These are phyloP conservation scores for Bicyclus anynana DNA, from an alignment of 1,140 invertebrate genomes.

Conservation along the genomic window DNA sequence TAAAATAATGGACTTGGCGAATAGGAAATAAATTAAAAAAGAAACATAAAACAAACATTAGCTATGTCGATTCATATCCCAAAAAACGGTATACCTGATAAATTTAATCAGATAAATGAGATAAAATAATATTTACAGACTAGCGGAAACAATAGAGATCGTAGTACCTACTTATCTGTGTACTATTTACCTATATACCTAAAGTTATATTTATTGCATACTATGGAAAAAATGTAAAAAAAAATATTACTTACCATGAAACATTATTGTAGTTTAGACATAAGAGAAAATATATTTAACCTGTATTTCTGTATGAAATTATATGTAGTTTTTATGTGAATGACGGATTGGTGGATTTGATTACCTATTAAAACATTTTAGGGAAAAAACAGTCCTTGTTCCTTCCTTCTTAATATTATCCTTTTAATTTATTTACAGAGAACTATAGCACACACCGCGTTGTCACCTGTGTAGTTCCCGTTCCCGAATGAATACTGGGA, in stretches of 20 bases:
- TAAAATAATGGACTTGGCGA: neutral
- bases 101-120: constrained; percentile 53
- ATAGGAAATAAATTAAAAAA: too few species aligned
- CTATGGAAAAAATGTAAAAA: constrained; percentile 70
- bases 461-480: too few species aligned
- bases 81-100: constrained; percentile 69
- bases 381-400: constrained; percentile 40
- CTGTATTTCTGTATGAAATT: constrained; percentile 77
- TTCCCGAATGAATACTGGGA: too few species aligned
- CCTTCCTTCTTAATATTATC: constrained; percentile 12
- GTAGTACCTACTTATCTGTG: constrained; percentile 42
- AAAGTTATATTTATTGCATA: constrained; percentile 71
- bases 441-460: too few species aligned
- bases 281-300: constrained; percentile 75
- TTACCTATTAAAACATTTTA: constrained; percentile 60
- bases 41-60: constrained; percentile 18
- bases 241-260: constrained; percentile 62
- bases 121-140: constrained; percentile 64
- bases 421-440: neutral
- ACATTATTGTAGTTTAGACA: constrained; percentile 64
- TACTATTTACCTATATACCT: constrained; percentile 64
- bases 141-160: constrained; percentile 52
- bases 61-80: constrained; percentile 62
- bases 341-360: constrained; percentile 70
- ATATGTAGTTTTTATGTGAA: constrained; percentile 76